These are phyloP conservation scores for Graptemys geographica DNA, from an alignment of 2,797 vertebrate genomes.

Conservation along the genomic window DNA sequence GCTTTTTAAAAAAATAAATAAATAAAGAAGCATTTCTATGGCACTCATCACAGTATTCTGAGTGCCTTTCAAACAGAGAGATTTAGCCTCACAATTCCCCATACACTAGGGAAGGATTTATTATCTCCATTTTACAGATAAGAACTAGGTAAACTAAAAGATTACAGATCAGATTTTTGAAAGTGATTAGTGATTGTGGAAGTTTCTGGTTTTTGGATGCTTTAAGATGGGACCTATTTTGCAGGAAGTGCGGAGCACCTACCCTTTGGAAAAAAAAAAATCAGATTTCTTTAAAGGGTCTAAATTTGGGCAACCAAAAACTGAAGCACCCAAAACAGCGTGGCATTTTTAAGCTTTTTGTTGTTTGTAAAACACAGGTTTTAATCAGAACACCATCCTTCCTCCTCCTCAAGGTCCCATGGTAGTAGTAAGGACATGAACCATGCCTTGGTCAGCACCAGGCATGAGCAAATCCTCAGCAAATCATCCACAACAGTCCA, in stretches of 20 bases:
- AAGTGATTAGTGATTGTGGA: neutral
- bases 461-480: neutral
- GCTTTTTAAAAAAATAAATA: neutral
- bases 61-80: neutral
- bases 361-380: neutral
- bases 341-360: neutral
- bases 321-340: neutral
- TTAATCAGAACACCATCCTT: neutral
- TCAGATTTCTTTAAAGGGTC: neutral
- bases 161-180: neutral
- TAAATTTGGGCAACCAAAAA: neutral
- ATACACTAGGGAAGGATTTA: neutral
- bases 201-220: neutral
- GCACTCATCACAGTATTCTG: neutral
- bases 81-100: neutral
- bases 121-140: neutral
- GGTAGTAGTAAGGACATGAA: neutral
- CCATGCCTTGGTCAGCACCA: neutral
- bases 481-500: neutral
- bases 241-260: neutral
- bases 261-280: neutral
- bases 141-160: neutral
- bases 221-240: neutral
- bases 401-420: neutral
- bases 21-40: neutral